Base-by-base conservation (phyloP, 2,797 vertebrate genomes). In the Anguilla obscura region DNA sequence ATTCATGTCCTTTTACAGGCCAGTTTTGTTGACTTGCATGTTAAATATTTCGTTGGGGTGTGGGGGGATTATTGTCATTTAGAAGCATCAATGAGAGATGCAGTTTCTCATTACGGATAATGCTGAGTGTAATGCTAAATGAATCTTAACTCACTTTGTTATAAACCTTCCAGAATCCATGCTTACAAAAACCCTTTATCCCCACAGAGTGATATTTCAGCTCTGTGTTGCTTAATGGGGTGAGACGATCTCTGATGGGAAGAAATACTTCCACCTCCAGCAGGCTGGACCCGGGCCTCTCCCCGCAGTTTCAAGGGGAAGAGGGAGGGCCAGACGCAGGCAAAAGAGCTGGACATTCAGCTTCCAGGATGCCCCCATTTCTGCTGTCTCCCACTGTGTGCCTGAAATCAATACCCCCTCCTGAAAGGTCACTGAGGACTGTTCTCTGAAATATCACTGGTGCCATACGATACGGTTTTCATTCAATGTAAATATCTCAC, bases 171-270 rank as follows among this genome's bases (percentile, higher is more conserved):
- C 79, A 21, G 21, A 18, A 50, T 52, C 60, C 18, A 27, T 33
- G 52, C 80, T n/a, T 40, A 71, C 18, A 85, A 71, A 74, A 71
- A 74, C 52, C n/a, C 30, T 16, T 54, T 21, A 48, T 24, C 24
- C 87, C 9, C 24, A 30, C 54, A 40, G 85, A 30, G 63, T 86
- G 80, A 80, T 30, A 74, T 74, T 79, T 45, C 52, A 83, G 83
- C 45, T 36, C 66, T 40, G 40, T 85, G 66, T 33, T 85, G 45
- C 82, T 76, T 76, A 88, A 88, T 84, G 56, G 85, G 40, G 50
- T 0, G 30, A 52, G 60, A 86, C 24, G 45, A 86, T 30, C 83
- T 52, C 14, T 71, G 63, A 86, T 88, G 87, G 85, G 45, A 58
- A 48, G 63, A 69, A 66, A 56, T 84, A 30, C 63, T 76, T 80